These are phyloP conservation scores for Drosophila kurseongensis DNA, from an alignment of 1,140 invertebrate species.

Conservation along the genomic window DNA sequence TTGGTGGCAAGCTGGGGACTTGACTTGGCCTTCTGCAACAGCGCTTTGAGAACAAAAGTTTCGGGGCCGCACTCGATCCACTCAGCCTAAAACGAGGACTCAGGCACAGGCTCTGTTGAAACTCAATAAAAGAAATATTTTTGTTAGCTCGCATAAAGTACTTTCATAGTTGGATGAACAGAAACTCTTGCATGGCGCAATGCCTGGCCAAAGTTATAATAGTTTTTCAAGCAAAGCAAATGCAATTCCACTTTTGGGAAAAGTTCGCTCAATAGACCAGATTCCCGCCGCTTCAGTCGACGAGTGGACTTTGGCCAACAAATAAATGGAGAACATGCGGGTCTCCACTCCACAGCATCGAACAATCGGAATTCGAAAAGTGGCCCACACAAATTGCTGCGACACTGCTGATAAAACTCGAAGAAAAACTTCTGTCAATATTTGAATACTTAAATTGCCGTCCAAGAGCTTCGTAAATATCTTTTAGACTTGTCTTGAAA, in stretches of 20 bases:
- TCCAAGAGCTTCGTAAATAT: conserved; percentile 27
- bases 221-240: conserved; percentile 82
- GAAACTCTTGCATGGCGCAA: conserved; percentile 61
- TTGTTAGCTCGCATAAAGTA: conserved; percentile 82
- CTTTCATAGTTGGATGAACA: conserved; percentile 82
- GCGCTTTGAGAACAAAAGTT: conserved; percentile 64
- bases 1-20: conserved; percentile 49
- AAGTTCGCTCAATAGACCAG: conserved; percentile 71
- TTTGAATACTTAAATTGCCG: conserved; percentile 46
- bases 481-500: conserved; percentile 1
- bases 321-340: conserved; percentile 76
- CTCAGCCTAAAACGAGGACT: conserved; percentile 62
- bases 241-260: conserved; percentile 77
- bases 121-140: conserved; percentile 83
- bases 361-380: conserved; percentile 68
- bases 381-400: conserved; percentile 60
- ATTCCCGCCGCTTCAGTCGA: conserved; percentile 36
- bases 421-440: conserved; percentile 30
- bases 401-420: conserved; percentile 67
- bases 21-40: conserved; percentile 49
- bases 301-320: conserved; percentile 72
- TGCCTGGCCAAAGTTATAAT: conserved; percentile 72
- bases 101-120: conserved; percentile 31
- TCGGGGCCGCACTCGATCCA: conserved; percentile 35
- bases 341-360: conserved; percentile 45